Conservation (phyloP, 2,113 vertebrate species). For the Andinoacara biseriatus region DNA sequence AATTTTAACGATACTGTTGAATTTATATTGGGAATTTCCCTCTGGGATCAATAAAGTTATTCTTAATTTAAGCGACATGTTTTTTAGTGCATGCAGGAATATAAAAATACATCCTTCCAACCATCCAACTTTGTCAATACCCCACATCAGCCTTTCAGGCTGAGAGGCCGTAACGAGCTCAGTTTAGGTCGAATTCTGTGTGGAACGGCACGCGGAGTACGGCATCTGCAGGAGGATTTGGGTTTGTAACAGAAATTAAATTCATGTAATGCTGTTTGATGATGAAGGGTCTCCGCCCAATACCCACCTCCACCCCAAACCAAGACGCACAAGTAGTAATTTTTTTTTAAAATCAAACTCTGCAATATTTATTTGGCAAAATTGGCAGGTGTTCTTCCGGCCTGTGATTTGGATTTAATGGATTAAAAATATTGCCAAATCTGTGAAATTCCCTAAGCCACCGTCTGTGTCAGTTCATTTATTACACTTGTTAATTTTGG, state of each 20-base stretch:
- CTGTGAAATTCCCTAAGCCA: conserved; percentile 1
- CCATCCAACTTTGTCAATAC: no score
- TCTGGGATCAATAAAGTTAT: no score
- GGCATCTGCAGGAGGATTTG: neutral
- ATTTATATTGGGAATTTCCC: no score
- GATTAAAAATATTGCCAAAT: neutral
- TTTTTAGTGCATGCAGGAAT: no score
- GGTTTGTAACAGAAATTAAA: neutral
- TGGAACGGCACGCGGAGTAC: neutral
- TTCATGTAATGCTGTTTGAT: neutral
- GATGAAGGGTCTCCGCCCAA: neutral
- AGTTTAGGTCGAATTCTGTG: neutral
- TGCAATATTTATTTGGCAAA: neutral
- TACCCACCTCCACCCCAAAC: no score
- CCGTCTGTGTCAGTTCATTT: neutral
- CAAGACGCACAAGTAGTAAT: neutral
- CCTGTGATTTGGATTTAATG: neutral
- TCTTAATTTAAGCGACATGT: no score
- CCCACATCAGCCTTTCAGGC: no score
- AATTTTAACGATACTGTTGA: no score
- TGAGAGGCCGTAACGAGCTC: neutral
- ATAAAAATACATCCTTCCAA: no score
- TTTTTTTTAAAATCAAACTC: neutral
- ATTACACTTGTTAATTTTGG: conserved; percentile 11
- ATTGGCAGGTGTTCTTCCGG: neutral